Percentiles rank a stretch among this genome's conserved stretches.
Evolutionary conservation across 1,140 invertebrate species (phyloP).

Genomic region (Yoshiicerus persimilis): DNA sequence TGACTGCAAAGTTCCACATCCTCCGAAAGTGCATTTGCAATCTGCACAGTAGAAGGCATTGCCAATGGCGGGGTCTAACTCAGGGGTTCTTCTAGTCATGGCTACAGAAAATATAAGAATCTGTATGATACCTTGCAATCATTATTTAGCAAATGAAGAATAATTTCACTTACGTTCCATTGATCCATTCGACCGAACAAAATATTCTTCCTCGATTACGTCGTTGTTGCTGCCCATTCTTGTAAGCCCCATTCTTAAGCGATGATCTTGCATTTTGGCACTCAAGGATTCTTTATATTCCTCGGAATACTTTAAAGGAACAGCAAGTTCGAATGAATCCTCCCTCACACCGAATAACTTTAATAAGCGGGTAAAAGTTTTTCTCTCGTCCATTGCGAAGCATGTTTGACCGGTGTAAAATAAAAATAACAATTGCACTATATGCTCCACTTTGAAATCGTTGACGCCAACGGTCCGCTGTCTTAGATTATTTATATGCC

Average conservation of each 20-base stretch:
- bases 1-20: background rate
- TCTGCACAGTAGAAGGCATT: background rate
- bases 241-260: background rate
- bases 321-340: background rate
- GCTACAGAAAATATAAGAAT: too few species aligned
- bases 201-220: background rate
- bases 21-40: background rate
- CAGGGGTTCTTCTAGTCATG: too few species aligned
- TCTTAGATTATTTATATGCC: background rate
- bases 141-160: background rate
- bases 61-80: too few species aligned
- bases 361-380: background rate
- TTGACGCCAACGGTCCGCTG: background rate
- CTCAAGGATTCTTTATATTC: background rate
- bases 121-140: background rate
- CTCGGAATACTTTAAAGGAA: background rate
- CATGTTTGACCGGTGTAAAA: background rate
- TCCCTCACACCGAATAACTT: background rate
- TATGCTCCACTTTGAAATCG: background rate
- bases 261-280: background rate
- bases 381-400: background rate
- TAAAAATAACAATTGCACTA: background rate
- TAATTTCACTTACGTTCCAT: background rate
- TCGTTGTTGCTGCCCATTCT: background rate
- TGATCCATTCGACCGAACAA: background rate